A percentile compares a stretch with the other conserved stretches of the same genome.
phyloP scores from a whole-genome alignment of 2,113 vertebrate genomes.

The Upupa epops region DNA sequence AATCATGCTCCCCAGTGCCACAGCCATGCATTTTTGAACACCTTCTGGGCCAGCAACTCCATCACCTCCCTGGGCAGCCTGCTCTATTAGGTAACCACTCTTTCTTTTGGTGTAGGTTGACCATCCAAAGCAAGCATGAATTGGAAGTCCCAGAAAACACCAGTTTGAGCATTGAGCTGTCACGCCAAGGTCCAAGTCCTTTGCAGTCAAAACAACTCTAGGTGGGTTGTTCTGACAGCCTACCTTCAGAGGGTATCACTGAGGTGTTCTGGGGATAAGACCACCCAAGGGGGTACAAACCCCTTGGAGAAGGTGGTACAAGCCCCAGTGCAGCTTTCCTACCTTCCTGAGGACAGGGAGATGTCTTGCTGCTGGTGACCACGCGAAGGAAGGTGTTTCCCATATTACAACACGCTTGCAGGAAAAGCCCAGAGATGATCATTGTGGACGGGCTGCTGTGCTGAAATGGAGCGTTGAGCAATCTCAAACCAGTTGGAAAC shows the following conservation, averaged over 20 bases:
- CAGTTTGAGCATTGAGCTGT: accelerated
- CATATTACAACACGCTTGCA: neutral
- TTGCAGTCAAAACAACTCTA: neutral
- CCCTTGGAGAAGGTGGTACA: neutral
- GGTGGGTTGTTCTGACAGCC: neutral
- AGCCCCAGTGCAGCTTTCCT: neutral
- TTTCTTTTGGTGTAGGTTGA: neutral
- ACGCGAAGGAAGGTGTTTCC: neutral
- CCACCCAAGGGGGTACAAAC: neutral
- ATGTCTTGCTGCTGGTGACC: neutral
- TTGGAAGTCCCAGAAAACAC: accelerated
- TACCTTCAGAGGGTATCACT: neutral
- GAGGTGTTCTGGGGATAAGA: neutral
- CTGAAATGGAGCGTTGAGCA: conserved; percentile 61
- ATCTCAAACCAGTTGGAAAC: conserved; percentile 55
- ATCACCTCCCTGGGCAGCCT: too few species aligned
- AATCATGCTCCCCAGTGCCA: too few species aligned
- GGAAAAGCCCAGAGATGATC: conserved; percentile 31
- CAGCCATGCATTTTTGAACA: too few species aligned
- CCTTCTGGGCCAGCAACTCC: too few species aligned
- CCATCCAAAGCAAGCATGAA: neutral
- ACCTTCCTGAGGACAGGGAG: neutral
- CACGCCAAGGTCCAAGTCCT: accelerated
- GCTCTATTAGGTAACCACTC: too few species aligned
- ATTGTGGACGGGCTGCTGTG: neutral